Base-by-base conservation (phyloP, 2,797 vertebrate species). In the Tarsius wallacei region DNA sequence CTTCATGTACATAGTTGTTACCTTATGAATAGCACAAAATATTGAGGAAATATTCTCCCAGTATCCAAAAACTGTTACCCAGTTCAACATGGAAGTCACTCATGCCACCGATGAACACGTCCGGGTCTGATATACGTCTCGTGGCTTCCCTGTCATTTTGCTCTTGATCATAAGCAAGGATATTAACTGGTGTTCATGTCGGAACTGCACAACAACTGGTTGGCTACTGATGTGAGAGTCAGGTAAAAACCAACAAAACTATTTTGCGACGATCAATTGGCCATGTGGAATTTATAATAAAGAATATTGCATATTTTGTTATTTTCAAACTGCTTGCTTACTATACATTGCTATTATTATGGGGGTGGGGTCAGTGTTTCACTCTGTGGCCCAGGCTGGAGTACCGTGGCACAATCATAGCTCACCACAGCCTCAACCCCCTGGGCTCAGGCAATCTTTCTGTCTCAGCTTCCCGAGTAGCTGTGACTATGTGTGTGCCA, bases 131-230 rank as follows among this genome's bases (percentile, higher is more conserved):
- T 4, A 15, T 19, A 13, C 14, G 19, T 63, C 74, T 80, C 2
- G 1, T 22, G 28, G 28, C 70, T 77, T 71, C 53, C 10, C 21
- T 64, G 21, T 47, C 71, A 12, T 49, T n/a, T 78, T 66, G 24
- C 61, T 31, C 71, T 93, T 64, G 47, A 89, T 36, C 55, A 15
- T 57, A 92, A 89, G n/a, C 66, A 49, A 91, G 91, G 74, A 68
- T n/a, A 89, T 71, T 61, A 36, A 81, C n/a, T 14, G 66, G 19
- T 24, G 28, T 66, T 73, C 90, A 22, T 31, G 49, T 28, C 15
- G 9, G 14, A 78, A 47, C 53, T 26, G 7, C 49, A 82, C 22
- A 78, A 57, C 15, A 49, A 6, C n/a, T 73, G 22, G 36, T 12
- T 55, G 68, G 76, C 53, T 53, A 11, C 11, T 11, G 70, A 83